A percentile compares a stretch with the other conserved stretches of the same genome.
phyloP scores from a whole-genome alignment of 2,797 vertebrate species.

The Squalus acanthias region DNA sequence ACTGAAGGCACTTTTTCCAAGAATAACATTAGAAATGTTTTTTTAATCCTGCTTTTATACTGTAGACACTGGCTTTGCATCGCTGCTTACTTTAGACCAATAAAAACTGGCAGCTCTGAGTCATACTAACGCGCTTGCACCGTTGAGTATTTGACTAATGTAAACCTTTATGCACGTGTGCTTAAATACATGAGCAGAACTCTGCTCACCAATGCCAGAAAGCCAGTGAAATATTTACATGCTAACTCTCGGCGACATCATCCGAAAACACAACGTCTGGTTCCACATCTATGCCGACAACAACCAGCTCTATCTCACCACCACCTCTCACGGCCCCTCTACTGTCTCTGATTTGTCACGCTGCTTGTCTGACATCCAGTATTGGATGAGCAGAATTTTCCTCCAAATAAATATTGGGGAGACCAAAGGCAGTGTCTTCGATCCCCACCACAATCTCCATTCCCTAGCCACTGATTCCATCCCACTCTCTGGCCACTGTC shows the following conservation, averaged over 20 bases:
- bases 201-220: not conserved
- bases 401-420: not conserved
- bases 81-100: not conserved
- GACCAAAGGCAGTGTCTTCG: no score
- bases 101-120: not conserved
- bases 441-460: not conserved
- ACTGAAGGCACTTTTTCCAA: not conserved
- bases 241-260: not conserved
- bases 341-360: not conserved
- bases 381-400: not conserved
- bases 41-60: not conserved
- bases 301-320: not conserved
- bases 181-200: not conserved
- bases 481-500: not conserved
- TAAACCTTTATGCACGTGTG: no score
- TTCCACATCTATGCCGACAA: not conserved
- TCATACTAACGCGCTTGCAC: not conserved
- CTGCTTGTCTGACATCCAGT: not conserved
- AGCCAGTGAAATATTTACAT: not conserved
- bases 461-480: not conserved
- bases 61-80: not conserved
- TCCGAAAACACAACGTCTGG: no score
- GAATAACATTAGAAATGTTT: not conserved
- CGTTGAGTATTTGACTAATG: not conserved
- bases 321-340: no score